Conservation (phyloP, 2,888 invertebrate species). For the Metopia argyrocephala region DNA sequence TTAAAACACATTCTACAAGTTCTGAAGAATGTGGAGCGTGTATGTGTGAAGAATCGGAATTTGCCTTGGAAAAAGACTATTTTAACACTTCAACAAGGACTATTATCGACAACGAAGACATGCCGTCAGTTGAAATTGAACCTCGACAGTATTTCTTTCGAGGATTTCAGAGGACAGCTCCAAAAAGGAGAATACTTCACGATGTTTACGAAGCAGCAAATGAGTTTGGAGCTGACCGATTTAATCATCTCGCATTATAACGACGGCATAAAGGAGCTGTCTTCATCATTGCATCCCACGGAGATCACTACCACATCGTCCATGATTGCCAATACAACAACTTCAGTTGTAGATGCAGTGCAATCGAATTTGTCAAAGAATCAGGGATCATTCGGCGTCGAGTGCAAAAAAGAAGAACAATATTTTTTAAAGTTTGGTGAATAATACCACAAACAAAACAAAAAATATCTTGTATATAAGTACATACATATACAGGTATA, state of each 20-base stretch:
- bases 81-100: no score
- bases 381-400: constrained; percentile 28
- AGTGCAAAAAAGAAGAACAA: constrained; percentile 54
- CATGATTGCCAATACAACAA: not conserved
- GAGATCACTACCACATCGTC: constrained; percentile 15
- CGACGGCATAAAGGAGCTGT: constrained; percentile 9
- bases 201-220: constrained; percentile 20
- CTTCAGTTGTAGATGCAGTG: constrained; percentile 5
- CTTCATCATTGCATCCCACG: constrained; percentile 27
- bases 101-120: no score
- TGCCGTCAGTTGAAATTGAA: no score
- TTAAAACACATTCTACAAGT: no score
- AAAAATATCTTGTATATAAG: no score
- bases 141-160: no score
- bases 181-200: constrained; percentile 50
- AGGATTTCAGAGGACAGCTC: constrained; percentile 11
- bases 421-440: no score
- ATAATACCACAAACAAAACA: no score
- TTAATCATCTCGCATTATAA: constrained; percentile 8
- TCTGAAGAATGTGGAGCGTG: no score
- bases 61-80: no score
- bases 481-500: no score
- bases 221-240: constrained; percentile 14
- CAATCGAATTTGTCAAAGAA: constrained; percentile 16
- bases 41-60: no score